Evolutionary conservation across 2,888 invertebrate species (phyloP).

Genomic region (Brenthis ino): DNA sequence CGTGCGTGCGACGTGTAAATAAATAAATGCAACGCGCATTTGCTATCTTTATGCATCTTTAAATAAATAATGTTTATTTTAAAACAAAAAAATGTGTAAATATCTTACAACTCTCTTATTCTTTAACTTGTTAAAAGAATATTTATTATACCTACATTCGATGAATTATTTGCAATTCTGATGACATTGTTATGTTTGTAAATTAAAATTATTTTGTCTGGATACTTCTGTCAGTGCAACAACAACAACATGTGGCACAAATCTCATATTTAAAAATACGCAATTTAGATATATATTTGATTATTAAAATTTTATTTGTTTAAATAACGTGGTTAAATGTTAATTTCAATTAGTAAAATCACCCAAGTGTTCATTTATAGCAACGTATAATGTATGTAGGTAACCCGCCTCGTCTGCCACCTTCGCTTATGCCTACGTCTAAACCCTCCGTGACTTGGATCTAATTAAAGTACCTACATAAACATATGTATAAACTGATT

Average conservation of each 20-base stretch:
- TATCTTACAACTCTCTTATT: background rate
- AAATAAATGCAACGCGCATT: constrained; percentile 26
- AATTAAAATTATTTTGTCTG: no score
- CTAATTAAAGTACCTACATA: constrained; percentile 40
- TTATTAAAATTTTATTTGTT: no score
- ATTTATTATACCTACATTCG: background rate
- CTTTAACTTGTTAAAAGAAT: background rate
- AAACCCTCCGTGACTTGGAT: constrained; percentile 69
- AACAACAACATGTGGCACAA: no score
- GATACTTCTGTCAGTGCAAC: no score
- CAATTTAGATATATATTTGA: no score
- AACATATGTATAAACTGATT: background rate
- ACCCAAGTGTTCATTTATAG: no score
- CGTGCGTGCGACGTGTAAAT: constrained; percentile 30
- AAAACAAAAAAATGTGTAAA: constrained; percentile 12
- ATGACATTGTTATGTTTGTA: background rate
- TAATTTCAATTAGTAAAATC: no score
- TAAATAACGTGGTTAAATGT: no score
- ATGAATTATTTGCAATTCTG: background rate
- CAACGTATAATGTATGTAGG: background rate
- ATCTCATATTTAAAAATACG: no score
- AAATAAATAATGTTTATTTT: constrained; percentile 20
- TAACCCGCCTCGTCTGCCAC: constrained; percentile 46
- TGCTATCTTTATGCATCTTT: constrained; percentile 23
- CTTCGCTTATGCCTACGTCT: constrained; percentile 45